Evolutionary conservation across 2,888 invertebrate species (phyloP).

Genomic region (Orthosia incerta): DNA sequence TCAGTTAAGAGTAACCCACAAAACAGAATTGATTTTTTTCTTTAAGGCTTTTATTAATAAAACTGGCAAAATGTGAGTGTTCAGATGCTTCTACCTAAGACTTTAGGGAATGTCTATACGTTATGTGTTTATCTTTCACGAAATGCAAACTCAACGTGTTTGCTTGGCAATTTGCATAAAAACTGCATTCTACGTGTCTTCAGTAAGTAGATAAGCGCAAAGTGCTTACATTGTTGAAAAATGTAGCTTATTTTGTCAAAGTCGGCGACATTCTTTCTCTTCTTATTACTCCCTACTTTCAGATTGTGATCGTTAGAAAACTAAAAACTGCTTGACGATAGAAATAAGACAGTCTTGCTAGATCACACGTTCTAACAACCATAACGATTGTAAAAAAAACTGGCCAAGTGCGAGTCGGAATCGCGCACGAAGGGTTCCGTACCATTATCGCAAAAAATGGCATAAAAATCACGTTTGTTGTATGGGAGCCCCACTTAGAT

Average conservation of each 20-base stretch:
- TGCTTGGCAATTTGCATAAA: background rate
- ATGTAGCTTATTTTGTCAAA: background rate
- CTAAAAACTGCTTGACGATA: background rate
- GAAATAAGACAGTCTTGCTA: background rate
- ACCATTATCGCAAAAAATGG: no score
- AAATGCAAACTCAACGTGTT: background rate
- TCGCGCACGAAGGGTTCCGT: no score
- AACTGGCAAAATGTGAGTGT: no score
- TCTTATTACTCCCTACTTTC: background rate
- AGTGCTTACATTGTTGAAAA: background rate
- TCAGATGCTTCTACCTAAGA: no score
- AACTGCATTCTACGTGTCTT: background rate
- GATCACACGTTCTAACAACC: no score
- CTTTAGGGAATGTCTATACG: no score
- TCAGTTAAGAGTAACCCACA: background rate
- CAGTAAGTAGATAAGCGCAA: background rate
- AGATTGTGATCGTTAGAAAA: background rate
- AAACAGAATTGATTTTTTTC: background rate
- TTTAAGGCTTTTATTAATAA: no score
- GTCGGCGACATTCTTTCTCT: background rate
- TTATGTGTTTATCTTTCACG: background rate
- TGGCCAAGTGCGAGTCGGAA: no score
- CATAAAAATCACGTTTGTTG: no score
- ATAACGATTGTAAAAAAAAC: no score
- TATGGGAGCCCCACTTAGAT: no score